Percentiles rank a stretch among this genome's conserved stretches.
Conservation (phyloP, 2,797 vertebrate species). For the Yasuhikotakia modesta region DNA sequence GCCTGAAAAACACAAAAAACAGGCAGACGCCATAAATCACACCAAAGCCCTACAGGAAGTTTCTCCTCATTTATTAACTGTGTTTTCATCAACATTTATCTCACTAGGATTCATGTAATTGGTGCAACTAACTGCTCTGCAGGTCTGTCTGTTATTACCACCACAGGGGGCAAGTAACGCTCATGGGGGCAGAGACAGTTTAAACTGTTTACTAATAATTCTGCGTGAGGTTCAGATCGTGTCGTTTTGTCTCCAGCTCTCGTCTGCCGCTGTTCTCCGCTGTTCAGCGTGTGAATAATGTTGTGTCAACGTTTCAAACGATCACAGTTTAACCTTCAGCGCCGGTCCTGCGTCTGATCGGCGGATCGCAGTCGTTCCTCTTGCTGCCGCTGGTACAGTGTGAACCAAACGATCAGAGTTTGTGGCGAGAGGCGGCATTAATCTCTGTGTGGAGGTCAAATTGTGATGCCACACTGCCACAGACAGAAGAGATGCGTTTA, state of each 20-base stretch:
- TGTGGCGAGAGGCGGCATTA: slow-evolving; percentile 81
- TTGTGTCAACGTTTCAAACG: slow-evolving; percentile 79
- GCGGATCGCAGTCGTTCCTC: slow-evolving; percentile 84
- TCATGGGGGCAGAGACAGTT: not conserved
- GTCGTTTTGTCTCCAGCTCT: slow-evolving; percentile 75
- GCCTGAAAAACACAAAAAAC: too few relatives aligned
- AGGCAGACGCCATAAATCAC: not conserved
- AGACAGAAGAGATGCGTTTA: not conserved
- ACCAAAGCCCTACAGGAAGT: not conserved
- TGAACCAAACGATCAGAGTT: slow-evolving; percentile 84
- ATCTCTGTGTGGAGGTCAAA: slow-evolving; percentile 71
- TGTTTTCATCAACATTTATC: not conserved
- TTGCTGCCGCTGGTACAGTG: slow-evolving; percentile 80
- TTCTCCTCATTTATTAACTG: not conserved
- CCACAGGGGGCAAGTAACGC: not conserved
- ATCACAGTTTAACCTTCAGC: slow-evolving; percentile 84
- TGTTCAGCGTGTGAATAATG: slow-evolving; percentile 79
- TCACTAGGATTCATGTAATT: not conserved
- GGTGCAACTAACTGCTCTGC: not conserved
- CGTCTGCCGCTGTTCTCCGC: slow-evolving; percentile 21
- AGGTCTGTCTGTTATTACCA: not conserved
- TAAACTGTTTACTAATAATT: not conserved
- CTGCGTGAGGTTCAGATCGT: not conserved
- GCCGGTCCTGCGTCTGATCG: slow-evolving; percentile 84
- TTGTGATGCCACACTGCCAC: not conserved